Evolutionary conservation across 2,888 invertebrate species (phyloP).

Genomic region (Tachina lurida): DNA sequence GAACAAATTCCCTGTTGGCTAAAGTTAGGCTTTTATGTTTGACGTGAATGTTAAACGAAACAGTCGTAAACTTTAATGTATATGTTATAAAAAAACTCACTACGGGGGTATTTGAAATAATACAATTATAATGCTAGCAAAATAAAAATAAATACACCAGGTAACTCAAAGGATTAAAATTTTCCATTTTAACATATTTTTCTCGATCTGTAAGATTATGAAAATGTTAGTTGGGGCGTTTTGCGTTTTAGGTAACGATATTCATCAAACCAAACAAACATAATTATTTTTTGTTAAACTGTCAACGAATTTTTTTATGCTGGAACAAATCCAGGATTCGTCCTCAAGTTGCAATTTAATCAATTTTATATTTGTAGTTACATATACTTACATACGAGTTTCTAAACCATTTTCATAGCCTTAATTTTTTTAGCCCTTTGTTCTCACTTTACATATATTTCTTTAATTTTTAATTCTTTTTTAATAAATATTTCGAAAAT

Average conservation of each 20-base stretch:
- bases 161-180: background rate
- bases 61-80: slow-evolving; percentile 39
- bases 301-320: no score
- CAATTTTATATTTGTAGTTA: no score
- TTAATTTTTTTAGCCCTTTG: background rate
- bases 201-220: background rate
- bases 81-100: slow-evolving; percentile 46
- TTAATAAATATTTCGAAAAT: background rate
- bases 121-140: slow-evolving; percentile 50
- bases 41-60: slow-evolving; percentile 7
- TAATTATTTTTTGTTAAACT: no score
- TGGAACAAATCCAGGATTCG: no score
- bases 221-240: no score
- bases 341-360: no score
- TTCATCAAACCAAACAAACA: no score
- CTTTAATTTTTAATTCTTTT: slow-evolving; percentile 5
- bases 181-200: background rate
- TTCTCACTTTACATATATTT: no score
- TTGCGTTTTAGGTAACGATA: no score
- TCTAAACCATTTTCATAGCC: background rate
- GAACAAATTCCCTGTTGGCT: slow-evolving; percentile 33
- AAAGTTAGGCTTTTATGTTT: slow-evolving; percentile 41
- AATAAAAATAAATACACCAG: background rate
- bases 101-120: slow-evolving; percentile 53
- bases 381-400: no score